Evolutionary conservation across 2,113 vertebrate genomes (phyloP).

Genomic region (Rutilus rutilus): DNA sequence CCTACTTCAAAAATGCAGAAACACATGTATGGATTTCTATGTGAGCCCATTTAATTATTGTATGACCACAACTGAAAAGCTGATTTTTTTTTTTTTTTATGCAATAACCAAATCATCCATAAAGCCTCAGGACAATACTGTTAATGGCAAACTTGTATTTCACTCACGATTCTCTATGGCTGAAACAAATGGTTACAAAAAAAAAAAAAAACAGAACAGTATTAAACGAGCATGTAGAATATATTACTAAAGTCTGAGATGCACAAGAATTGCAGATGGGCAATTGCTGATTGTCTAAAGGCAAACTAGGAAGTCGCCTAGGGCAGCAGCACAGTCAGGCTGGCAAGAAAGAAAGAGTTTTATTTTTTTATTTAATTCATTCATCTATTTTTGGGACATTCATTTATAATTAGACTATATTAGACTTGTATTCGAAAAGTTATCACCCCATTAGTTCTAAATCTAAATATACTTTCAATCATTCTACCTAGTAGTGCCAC

Average conservation of each 20-base stretch:
- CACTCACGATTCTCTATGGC: background rate
- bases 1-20: background rate
- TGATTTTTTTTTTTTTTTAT: no score
- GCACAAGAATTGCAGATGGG: background rate
- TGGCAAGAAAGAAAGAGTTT: no score
- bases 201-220: background rate
- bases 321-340: no score
- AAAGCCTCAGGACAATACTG: background rate
- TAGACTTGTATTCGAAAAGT: no score
- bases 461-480: no score
- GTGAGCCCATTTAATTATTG: background rate
- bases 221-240: conserved; percentile 19
- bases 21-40: background rate
- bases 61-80: background rate
- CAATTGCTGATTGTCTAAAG: no score
- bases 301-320: no score
- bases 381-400: no score
- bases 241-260: background rate
- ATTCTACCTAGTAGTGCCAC: no score
- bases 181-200: background rate
- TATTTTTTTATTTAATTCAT: no score
- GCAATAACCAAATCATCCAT: background rate
- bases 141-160: background rate
- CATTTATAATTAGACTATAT: no score
- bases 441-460: no score